Evolutionary conservation across 2,888 invertebrate genomes (phyloP), one percentile per base, ranked within the genome.

Genomic region (Tipula confusa): DNA sequence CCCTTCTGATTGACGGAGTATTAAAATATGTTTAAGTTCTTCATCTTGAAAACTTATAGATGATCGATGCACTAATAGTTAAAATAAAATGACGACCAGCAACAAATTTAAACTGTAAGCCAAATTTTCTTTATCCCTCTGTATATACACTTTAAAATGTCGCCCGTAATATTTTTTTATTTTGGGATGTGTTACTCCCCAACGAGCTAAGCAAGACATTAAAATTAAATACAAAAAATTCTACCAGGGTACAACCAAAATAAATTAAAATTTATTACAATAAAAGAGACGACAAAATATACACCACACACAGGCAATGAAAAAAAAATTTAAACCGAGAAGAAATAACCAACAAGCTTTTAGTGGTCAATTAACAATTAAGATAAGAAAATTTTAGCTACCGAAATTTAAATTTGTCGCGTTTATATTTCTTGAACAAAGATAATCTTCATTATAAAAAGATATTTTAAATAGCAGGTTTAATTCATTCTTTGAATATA

Each of bases 281-380:
- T 81, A 81, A 81, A 81, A 29, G 7, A 29, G 29, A 81, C 81
- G 81, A 15, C 15, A 81, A 81, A 81, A 31, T 29, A 81, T 81
- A 29, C 29, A 81, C 15, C 29, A 29, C 15, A 81, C 29, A 81
- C 29, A 29, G 31, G 31, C 29, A 31, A 81, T 29, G 13, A 81
- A 29, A 81, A 7, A 7, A 81, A 31, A 29, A 81, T 29, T 31
- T 13, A 31, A 81, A 81, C 9, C 29, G 81, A 29, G 31, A 31
- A 81, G 15, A 31, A 29, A n/a, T 43, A 18, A 43, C 81, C 33
- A 29, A 81, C 81, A 81, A 81, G 81, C 81, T 81, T 81, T 81
- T 81, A 81, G 81, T 81, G 81, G 33, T 81, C 81, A 81, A 81
- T 81, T 81, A 81, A 81, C 81, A 81, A 81, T 81, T 81, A 29